phyloP scores from a whole-genome alignment of 2,113 vertebrate species.

The Acinonyx jubatus region DNA sequence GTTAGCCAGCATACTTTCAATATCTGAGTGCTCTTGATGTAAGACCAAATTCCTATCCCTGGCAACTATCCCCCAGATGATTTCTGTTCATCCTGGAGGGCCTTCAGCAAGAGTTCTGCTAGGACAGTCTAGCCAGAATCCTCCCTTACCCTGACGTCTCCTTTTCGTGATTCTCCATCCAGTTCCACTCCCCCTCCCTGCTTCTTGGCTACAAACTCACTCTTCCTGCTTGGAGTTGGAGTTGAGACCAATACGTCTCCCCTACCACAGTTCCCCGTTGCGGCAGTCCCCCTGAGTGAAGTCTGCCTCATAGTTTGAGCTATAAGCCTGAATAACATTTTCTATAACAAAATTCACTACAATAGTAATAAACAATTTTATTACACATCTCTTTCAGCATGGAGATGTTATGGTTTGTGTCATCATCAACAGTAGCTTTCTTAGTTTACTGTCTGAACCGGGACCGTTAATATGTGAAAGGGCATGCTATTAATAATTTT shows the following conservation, averaged over 20 bases:
- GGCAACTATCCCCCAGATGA: accelerated
- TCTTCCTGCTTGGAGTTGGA: neutral
- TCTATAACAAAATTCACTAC: neutral
- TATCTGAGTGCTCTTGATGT: neutral
- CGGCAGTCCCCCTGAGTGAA: neutral
- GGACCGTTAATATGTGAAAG: neutral
- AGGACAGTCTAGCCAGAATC: neutral
- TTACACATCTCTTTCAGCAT: neutral
- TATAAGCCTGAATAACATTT: neutral
- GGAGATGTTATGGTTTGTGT: neutral
- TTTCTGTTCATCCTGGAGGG: neutral
- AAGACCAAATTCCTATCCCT: neutral
- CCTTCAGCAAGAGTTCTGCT: neutral
- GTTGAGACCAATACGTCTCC: neutral
- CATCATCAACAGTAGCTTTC: neutral
- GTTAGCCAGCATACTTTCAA: neutral
- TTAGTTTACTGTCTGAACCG: neutral
- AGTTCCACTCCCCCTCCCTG: no score
- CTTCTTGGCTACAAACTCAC: neutral
- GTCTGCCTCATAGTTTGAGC: neutral
- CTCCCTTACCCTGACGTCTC: no score
- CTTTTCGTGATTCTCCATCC: neutral
- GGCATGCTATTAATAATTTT: neutral
- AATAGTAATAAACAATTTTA: neutral
- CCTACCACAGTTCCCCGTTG: no score